These are phyloP conservation scores for Halcyon chelicuti DNA, from an alignment of 2,797 vertebrate genomes.

Conservation along the genomic window DNA sequence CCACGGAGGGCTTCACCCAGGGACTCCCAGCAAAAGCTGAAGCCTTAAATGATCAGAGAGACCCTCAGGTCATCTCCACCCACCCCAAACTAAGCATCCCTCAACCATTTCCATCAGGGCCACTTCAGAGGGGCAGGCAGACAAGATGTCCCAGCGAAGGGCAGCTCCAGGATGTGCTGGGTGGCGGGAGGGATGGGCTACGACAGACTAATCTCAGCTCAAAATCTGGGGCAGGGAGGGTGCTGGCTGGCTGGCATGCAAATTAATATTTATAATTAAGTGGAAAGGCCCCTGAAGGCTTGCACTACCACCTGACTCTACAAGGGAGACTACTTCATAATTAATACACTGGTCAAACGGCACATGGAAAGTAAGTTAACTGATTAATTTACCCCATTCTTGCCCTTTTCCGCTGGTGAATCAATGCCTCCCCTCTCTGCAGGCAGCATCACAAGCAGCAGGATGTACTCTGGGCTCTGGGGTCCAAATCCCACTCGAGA, in stretches of 20 bases:
- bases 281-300: slow-evolving; percentile 41
- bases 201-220: slow-evolving; percentile 15
- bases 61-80: rapidly evolving
- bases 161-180: neutral
- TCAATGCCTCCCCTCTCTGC: neutral
- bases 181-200: neutral
- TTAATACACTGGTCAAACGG: slow-evolving; percentile 51
- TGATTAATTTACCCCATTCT: neutral
- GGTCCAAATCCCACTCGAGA: rapidly evolving
- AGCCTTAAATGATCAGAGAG: rapidly evolving
- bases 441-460: rapidly evolving
- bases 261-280: slow-evolving; percentile 68
- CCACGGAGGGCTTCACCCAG: neutral
- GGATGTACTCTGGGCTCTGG: rapidly evolving
- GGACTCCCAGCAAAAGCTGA: neutral
- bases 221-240: slow-evolving; percentile 41
- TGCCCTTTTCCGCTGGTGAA: neutral
- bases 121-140: neutral
- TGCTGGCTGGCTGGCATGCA: neutral
- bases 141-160: neutral
- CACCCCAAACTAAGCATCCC: neutral
- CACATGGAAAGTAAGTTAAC: neutral
- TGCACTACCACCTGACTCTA: slow-evolving; percentile 50
- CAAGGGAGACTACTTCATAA: slow-evolving; percentile 12
- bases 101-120: rapidly evolving